A percentile compares a stretch with the other conserved stretches of the same genome.
Evolutionary conservation across 2,888 invertebrate species (phyloP).

Genomic region (Mythimna albipuncta): DNA sequence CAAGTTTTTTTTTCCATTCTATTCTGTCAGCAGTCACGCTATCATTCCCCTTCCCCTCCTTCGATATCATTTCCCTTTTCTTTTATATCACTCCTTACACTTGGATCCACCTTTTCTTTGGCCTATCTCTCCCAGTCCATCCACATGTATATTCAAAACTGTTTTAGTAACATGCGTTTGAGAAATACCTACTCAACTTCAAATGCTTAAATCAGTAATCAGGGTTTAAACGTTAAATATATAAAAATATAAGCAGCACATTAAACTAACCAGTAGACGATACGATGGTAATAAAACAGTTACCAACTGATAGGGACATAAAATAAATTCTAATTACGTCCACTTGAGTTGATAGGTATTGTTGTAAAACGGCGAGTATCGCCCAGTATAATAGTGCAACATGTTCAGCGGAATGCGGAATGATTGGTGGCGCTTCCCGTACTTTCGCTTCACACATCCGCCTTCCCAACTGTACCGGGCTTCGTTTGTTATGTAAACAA

Average conservation of each 20-base stretch:
- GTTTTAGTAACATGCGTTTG: too few relatives aligned
- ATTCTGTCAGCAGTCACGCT: too few relatives aligned
- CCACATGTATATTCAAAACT: too few relatives aligned
- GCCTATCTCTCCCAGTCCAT: too few relatives aligned
- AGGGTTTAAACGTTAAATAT: not conserved
- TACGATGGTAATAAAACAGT: slow-evolving; percentile 30
- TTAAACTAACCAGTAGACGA: not conserved
- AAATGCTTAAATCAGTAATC: too few relatives aligned
- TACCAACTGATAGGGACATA: slow-evolving; percentile 32
- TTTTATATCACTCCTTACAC: too few relatives aligned
- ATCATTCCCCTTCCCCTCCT: too few relatives aligned
- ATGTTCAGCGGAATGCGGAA: slow-evolving; percentile 84
- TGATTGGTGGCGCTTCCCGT: slow-evolving; percentile 82
- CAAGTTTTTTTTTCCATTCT: too few relatives aligned
- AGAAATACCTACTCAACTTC: too few relatives aligned
- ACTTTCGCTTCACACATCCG: slow-evolving; percentile 89
- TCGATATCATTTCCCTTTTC: too few relatives aligned
- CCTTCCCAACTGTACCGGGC: slow-evolving; percentile 73
- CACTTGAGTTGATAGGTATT: slow-evolving; percentile 26
- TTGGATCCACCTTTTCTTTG: too few relatives aligned
- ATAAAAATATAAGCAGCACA: slow-evolving; percentile 4
- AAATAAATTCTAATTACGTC: slow-evolving; percentile 33
- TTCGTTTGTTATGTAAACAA: slow-evolving; percentile 79
- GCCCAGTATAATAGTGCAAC: slow-evolving; percentile 42
- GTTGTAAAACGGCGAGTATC: slow-evolving; percentile 23